Base-by-base conservation (phyloP, 2,113 vertebrate species). In the Asarcornis scutulata region DNA sequence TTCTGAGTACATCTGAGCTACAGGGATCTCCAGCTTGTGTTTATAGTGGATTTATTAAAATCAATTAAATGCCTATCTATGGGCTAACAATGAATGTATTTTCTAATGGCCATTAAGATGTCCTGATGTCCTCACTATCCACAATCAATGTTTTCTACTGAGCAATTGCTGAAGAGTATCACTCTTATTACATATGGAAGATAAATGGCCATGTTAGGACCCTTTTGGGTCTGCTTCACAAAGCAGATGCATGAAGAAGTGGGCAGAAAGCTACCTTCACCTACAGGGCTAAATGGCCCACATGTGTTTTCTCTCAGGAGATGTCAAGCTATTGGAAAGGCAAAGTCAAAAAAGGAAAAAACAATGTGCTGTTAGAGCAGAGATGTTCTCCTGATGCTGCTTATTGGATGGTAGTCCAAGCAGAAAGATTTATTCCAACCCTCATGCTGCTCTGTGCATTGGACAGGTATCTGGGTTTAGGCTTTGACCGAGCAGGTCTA, bases 31-130 rank as follows among this genome's bases (percentile, higher is more conserved):
- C 17, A 44, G 10, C 17, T 53, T 75, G 29, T 79, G 22, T 53
- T 89, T 94, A 52, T 23, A 31, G 46, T 79, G 56, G 74, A 76
- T 93, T 89, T 90, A 59, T 88, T 91, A 56, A 94, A 94, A 94
- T 78, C 23, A 84, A n/a, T 71, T 83, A 88, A 68, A 90, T 32
- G 74, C 5, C 9, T 62, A 72, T 32, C 38, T 72, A 7, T 11
- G 40, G 22, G 23, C 18, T 91, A 95, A 58, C 14, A 50, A 46
- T 38, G 3, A 79, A 40, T 68, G 32, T 62, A 52, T 72, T 71
- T 38, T 59, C 48, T 56, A 88, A 66, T 0, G 2, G 10, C 6
- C 8, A 53, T 86, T 88, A 83, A 81, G 42, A 34, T 58, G 7
- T 73, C 26, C 77, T 64, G 34, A 64, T 68, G 42, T n/a, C 18